These are phyloP conservation scores for Bilobella aurantiaca DNA, from an alignment of 1,140 invertebrate species.

Conservation along the genomic window DNA sequence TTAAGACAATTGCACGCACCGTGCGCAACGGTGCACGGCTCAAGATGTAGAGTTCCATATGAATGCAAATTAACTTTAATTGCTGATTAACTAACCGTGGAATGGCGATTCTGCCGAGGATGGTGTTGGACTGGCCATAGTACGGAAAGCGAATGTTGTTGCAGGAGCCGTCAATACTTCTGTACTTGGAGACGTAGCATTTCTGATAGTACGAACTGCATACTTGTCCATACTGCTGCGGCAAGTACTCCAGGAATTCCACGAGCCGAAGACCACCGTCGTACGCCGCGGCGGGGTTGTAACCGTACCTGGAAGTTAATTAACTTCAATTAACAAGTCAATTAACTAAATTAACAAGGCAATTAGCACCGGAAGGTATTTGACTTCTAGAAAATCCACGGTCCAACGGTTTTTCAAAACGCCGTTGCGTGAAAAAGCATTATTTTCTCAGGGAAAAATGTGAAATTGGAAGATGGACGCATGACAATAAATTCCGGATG, in stretches of 20 bases:
- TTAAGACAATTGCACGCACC: background rate
- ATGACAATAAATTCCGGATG: too few relatives aligned
- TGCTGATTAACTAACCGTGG: constrained; percentile 28
- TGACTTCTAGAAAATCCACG: background rate
- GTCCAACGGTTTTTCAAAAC: too few relatives aligned
- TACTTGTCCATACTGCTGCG: constrained; percentile 14
- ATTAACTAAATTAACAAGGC: too few relatives aligned
- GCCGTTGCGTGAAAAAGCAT: too few relatives aligned
- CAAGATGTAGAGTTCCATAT: background rate
- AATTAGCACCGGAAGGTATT: too few relatives aligned
- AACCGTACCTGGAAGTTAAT: constrained; percentile 25
- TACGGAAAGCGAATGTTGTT: constrained; percentile 52
- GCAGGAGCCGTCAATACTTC: constrained; percentile 60
- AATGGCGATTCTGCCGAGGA: constrained; percentile 39
- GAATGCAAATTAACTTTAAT: background rate
- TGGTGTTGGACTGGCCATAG: constrained; percentile 43
- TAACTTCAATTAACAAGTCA: background rate
- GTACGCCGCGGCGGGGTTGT: constrained; percentile 23
- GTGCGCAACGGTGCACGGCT: background rate
- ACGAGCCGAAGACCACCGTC: constrained; percentile 7
- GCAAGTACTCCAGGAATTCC: constrained; percentile 23
- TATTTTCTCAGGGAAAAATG: too few relatives aligned
- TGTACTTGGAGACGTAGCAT: constrained; percentile 42
- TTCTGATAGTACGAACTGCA: constrained; percentile 26
- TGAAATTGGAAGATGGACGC: too few relatives aligned